Conservation (phyloP, 2,797 vertebrate genomes). For the Varecia variegata region DNA sequence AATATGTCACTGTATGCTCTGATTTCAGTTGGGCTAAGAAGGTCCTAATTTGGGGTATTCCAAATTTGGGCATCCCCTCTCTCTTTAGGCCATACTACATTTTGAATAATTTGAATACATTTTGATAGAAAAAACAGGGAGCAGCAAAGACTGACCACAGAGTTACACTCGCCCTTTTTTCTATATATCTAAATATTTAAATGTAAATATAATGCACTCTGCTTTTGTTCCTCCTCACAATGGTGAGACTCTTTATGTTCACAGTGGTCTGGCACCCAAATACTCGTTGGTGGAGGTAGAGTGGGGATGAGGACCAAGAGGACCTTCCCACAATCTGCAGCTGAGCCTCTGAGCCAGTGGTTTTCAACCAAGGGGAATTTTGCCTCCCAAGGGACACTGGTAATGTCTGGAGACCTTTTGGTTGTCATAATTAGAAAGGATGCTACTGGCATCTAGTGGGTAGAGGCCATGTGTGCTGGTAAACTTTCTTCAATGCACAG, state of each 20-base stretch:
- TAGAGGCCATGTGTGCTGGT: background rate
- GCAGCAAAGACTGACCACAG: background rate
- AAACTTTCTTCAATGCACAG: no score
- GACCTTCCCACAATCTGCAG: background rate
- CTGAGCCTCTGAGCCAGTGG: background rate
- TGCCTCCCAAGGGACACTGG: background rate
- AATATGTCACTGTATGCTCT: fast-evolving
- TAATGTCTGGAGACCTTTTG: background rate
- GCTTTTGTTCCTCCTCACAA: background rate
- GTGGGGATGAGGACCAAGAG: fast-evolving
- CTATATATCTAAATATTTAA: background rate
- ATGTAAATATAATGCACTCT: background rate
- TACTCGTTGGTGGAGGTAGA: background rate
- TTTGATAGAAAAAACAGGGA: background rate
- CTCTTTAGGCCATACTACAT: background rate
- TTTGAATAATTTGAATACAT: background rate
- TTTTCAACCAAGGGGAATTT: background rate
- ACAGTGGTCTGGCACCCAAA: background rate
- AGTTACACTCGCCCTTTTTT: background rate
- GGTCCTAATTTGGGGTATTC: background rate
- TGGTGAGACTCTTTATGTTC: background rate
- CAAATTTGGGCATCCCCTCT: background rate
- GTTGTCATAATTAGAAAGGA: no score
- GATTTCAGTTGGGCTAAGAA: background rate
- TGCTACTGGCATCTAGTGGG: background rate